Evolutionary conservation across 2,888 invertebrate genomes (phyloP).

Genomic region (Drosophila acutilabella): DNA sequence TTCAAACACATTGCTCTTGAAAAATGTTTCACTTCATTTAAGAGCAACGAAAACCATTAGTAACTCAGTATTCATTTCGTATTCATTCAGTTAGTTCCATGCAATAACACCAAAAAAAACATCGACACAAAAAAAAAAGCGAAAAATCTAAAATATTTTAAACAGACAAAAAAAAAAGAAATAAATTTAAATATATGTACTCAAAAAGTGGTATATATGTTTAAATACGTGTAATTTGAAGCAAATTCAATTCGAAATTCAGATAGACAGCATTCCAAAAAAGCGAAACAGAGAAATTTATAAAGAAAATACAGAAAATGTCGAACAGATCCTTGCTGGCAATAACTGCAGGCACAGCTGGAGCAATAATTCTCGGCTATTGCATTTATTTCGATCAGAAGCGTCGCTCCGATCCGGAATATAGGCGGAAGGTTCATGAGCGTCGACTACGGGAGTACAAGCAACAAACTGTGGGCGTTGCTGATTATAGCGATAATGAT

Average conservation of each 20-base stretch:
- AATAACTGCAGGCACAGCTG: constrained; percentile 24
- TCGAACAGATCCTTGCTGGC: constrained; percentile 16
- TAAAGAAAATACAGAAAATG: background rate
- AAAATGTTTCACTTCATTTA: background rate
- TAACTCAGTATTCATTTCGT: constrained; percentile 4
- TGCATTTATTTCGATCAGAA: constrained; percentile 58
- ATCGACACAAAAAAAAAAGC: constrained; percentile 2
- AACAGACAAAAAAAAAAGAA: background rate
- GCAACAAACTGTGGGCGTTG: background rate
- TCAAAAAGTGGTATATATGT: background rate
- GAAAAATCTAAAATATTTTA: background rate
- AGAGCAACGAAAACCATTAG: background rate
- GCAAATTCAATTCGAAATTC: background rate
- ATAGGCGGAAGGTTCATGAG: constrained; percentile 37
- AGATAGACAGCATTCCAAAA: background rate
- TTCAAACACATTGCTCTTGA: constrained; percentile 18
- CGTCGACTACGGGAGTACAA: constrained; percentile 22
- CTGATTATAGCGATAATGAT: background rate
- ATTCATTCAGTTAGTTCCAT: background rate
- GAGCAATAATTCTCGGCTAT: constrained; percentile 31
- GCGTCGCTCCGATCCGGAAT: constrained; percentile 50
- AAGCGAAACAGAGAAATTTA: constrained; percentile 3
- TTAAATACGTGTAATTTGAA: background rate
- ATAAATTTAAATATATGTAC: background rate
- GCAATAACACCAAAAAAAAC: background rate